These are phyloP conservation scores for Calliopsis andreniformis DNA, from an alignment of 1,140 invertebrate species.

Conservation along the genomic window DNA sequence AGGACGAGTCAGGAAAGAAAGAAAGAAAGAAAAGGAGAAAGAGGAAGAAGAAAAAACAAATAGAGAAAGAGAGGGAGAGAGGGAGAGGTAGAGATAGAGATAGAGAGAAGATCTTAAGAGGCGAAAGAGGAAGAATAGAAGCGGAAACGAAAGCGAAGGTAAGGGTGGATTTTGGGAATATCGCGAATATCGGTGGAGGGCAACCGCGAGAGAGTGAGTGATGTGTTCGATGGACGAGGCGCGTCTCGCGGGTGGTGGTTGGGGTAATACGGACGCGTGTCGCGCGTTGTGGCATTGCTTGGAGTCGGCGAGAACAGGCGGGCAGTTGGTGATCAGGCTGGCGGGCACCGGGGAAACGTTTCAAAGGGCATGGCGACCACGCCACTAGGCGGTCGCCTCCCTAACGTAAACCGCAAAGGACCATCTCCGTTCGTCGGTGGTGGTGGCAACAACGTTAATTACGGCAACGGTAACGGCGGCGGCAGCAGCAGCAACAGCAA, in stretches of 20 bases:
- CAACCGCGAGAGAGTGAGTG: conserved; percentile 69
- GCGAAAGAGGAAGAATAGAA: background rate
- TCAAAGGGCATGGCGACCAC: conserved; percentile 81
- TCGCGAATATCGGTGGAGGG: conserved; percentile 53
- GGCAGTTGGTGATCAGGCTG: conserved; percentile 79
- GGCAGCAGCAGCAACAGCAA: conserved; percentile 65
- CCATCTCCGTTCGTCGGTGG: conserved; percentile 75
- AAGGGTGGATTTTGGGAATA: conserved; percentile 10
- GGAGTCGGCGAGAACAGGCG: conserved; percentile 72
- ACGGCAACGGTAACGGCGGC: background rate
- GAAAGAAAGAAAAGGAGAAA: conserved; percentile 4
- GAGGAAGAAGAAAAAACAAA: background rate
- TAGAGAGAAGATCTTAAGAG: background rate
- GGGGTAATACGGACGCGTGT: conserved; percentile 72
- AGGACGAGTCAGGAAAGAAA: conserved; percentile 2
- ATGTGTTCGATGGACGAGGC: conserved; percentile 80
- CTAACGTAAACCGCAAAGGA: conserved; percentile 80
- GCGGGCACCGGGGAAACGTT: conserved; percentile 80
- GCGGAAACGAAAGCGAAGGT: conserved; percentile 25
- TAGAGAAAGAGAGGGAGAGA: conserved; percentile 2
- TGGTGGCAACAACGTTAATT: conserved; percentile 60
- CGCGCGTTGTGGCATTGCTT: conserved; percentile 63
- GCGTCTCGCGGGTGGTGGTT: conserved; percentile 79
- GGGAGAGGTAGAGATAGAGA: background rate
- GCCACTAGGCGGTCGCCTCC: conserved; percentile 81